These are phyloP conservation scores for Drosophila ercepeae DNA, from an alignment of 1,140 invertebrate genomes.

Conservation along the genomic window DNA sequence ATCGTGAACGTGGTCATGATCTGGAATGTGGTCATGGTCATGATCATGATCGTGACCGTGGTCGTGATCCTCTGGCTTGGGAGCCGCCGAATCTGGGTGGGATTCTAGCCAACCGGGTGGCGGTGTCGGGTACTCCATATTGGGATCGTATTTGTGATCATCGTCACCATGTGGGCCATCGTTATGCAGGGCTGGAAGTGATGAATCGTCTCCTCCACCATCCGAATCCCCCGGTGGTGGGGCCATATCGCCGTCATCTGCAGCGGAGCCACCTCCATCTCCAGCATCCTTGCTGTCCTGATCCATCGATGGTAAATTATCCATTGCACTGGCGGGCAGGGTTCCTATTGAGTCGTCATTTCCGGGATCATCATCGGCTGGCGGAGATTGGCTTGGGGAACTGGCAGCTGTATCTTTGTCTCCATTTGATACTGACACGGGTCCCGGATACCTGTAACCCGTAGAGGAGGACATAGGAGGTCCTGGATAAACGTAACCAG, in stretches of 20 bases:
- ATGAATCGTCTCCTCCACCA: conserved; percentile 17
- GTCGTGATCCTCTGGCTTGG: conserved; percentile 53
- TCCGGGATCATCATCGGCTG: conserved; percentile 52
- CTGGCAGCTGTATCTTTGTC: conserved; percentile 60
- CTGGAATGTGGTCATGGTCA: conserved; percentile 33
- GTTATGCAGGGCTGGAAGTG: conserved; percentile 46
- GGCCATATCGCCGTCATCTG: conserved; percentile 17
- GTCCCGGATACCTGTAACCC: conserved; percentile 66
- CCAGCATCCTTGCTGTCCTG: conserved; percentile 45
- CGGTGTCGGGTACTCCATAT: conserved; percentile 76
- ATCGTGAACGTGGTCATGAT: conserved; percentile 59
- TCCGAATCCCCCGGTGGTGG: conserved; percentile 12
- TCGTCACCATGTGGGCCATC: conserved; percentile 44
- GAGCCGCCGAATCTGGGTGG: conserved; percentile 67
- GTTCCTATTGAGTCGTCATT: conserved; percentile 73
- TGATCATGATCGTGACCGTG: conserved; percentile 33
- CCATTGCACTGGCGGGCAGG: conserved; percentile 75
- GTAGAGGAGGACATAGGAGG: conserved; percentile 21
- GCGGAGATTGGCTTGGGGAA: conserved; percentile 23
- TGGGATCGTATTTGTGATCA: conserved; percentile 69
- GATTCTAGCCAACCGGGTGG: conserved; percentile 75
- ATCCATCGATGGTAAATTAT: conserved; percentile 42
- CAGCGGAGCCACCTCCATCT: conserved; percentile 1
- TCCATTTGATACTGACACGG: conserved; percentile 36
- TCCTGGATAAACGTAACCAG: conserved; percentile 55